Base-by-base conservation (phyloP, 2,888 invertebrate genomes). In the Platycnemis pennipes region DNA sequence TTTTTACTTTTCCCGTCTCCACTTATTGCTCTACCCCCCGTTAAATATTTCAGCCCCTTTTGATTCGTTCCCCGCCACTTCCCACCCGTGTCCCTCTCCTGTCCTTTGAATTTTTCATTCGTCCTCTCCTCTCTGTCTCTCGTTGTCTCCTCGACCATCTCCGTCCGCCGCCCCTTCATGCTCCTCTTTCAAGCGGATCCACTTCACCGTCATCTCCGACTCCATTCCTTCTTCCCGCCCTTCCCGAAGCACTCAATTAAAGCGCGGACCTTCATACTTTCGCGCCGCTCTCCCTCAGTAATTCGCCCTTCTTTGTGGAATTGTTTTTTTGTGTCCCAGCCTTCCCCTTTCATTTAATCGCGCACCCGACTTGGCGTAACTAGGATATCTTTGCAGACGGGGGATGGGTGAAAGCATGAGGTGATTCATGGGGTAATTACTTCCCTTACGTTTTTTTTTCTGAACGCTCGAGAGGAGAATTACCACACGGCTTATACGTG, bases 21-120 rank as follows among this genome's bases (percentile, higher is more conserved):
- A 22, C 63, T 5, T 77, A 31, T 77, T 77, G 69, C 69, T 77
- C 37, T 8, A 77, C 69, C 26, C 11, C 69, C 69, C 31, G 69
- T 77, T 77, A 31, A 77, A 77, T 77, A 77, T 87, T 87, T 87
- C 0, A 45, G 42, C 37, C 26, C 22, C 46, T 45, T 26, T 44
- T 87, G 87, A 44, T n/a, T 87, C 87, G 37, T 26, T 22, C n/a
- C 26, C 46, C 26, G 77, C 45, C 11, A 2, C 87, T 8, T 86
- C 26, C 11, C 69, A 13, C 69, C 31, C 37, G n/a, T 31, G 22
- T 77, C 37, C 69, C 69, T 13, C 7, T n/a, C 7, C 69, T 77
- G n/a, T n/a, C n/a, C n/a, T n/a, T n/a, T 77, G 69, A 77, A 77
- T 77, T 77, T 77, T 77, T 77, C 69, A 77, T 77, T 45, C 45